phyloP scores from a whole-genome alignment of 2,888 invertebrate species.

The Parnassius orleans region DNA sequence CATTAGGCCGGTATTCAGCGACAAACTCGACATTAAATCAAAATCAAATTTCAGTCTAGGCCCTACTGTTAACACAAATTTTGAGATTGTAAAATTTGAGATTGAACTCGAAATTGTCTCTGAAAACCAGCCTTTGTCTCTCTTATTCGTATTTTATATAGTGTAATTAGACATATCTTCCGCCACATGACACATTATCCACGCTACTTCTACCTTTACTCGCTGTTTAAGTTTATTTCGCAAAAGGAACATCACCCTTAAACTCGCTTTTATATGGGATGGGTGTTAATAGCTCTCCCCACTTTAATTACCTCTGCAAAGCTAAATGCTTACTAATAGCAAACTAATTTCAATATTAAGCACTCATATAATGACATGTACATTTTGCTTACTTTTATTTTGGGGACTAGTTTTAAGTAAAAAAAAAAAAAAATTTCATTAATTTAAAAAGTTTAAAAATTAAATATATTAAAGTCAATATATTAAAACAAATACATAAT shows the following conservation, averaged over 20 bases:
- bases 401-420: not conserved
- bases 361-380: not conserved
- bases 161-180: conserved; percentile 19
- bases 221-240: conserved; percentile 19
- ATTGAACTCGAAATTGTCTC: too few relatives aligned
- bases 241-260: conserved; percentile 21
- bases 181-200: conserved; percentile 6
- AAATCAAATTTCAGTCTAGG: too few relatives aligned
- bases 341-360: conserved; percentile 19
- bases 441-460: too few relatives aligned
- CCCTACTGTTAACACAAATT: too few relatives aligned
- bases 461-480: too few relatives aligned
- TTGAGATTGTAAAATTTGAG: too few relatives aligned
- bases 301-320: conserved; percentile 23
- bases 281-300: conserved; percentile 22
- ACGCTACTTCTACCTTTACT: not conserved
- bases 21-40: too few relatives aligned
- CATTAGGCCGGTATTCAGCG: too few relatives aligned
- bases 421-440: too few relatives aligned
- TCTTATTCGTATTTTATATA: conserved; percentile 1
- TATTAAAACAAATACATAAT: too few relatives aligned
- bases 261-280: conserved; percentile 23
- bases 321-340: conserved; percentile 21
- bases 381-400: not conserved
- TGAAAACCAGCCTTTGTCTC: too few relatives aligned